A percentile compares a stretch with the other conserved stretches of the same genome.
Conservation (phyloP, 2,113 vertebrate species). For the Gopherus flavomarginatus region DNA sequence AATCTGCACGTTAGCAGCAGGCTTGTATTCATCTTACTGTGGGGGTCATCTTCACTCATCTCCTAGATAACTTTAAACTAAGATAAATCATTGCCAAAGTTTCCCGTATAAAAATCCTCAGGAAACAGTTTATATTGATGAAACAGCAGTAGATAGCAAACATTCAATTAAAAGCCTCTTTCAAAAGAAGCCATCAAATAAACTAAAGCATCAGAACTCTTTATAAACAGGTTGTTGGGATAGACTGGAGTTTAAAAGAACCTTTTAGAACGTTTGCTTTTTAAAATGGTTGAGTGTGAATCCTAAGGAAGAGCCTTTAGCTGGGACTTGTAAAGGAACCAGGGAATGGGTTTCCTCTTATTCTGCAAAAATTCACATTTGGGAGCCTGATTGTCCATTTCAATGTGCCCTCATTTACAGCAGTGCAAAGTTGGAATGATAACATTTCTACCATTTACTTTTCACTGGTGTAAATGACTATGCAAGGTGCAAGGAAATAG, state of each 20-base stretch:
- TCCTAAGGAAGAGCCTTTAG: rapidly evolving
- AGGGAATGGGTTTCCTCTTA: background rate
- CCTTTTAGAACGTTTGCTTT: background rate
- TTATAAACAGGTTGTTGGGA: background rate
- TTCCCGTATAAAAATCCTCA: background rate
- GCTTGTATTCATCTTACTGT: background rate
- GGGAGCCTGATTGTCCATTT: background rate
- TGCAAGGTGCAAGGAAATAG: background rate
- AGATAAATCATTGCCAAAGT: background rate
- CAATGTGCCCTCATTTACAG: background rate
- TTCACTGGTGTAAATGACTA: background rate
- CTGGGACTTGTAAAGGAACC: background rate
- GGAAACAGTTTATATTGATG: constrained; percentile 14
- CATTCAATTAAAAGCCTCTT: constrained; percentile 40
- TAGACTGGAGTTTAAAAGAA: background rate
- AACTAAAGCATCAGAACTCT: constrained; percentile 18
- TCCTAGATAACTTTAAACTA: background rate
- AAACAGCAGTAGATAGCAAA: constrained; percentile 46
- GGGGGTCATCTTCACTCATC: background rate
- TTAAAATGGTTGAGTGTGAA: background rate
- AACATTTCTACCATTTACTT: background rate
- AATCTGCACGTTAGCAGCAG: background rate
- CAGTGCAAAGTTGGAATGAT: background rate
- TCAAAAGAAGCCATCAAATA: constrained; percentile 31
- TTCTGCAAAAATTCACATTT: background rate